phyloP scores from a whole-genome alignment of 2,888 invertebrate genomes.

The Stenodema calcarata region DNA sequence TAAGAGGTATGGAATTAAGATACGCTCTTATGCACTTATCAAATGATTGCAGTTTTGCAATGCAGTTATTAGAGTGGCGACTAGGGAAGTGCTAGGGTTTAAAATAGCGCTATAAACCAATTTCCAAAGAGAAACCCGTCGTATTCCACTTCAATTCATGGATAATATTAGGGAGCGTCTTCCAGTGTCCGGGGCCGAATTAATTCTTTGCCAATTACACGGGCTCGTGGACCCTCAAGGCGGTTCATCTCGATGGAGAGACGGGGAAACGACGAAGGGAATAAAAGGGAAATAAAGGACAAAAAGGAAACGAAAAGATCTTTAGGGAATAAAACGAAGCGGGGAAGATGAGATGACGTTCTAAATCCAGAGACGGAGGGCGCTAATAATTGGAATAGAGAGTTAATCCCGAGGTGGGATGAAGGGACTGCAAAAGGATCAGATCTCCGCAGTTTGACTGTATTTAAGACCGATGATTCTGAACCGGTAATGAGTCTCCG shows the following conservation, averaged over 20 bases:
- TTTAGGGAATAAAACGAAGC: neutral
- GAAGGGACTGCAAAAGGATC: neutral
- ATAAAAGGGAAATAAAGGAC: neutral
- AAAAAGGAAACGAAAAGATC: neutral
- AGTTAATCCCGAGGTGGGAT: conserved; percentile 11
- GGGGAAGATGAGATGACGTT: conserved; percentile 8
- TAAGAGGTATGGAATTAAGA: no score
- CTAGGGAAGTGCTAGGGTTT: neutral
- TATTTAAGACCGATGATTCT: conserved; percentile 30
- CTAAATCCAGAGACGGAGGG: conserved; percentile 13
- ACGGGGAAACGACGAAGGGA: neutral
- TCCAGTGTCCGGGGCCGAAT: neutral
- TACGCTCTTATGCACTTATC: no score
- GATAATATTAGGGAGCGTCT: neutral
- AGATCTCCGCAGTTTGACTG: conserved; percentile 17
- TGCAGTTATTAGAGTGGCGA: no score
- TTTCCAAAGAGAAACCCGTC: neutral
- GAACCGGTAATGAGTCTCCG: neutral
- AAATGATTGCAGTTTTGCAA: no score
- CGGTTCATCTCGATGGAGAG: neutral
- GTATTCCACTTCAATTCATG: neutral
- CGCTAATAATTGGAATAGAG: conserved; percentile 41
- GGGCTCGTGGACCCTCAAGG: neutral
- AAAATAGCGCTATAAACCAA: neutral
- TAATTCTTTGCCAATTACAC: conserved; percentile 34